A percentile compares a stretch with the other conserved stretches of the same genome.
Evolutionary conservation across 2,797 vertebrate genomes (phyloP).

Genomic region (Falco cherrug): DNA sequence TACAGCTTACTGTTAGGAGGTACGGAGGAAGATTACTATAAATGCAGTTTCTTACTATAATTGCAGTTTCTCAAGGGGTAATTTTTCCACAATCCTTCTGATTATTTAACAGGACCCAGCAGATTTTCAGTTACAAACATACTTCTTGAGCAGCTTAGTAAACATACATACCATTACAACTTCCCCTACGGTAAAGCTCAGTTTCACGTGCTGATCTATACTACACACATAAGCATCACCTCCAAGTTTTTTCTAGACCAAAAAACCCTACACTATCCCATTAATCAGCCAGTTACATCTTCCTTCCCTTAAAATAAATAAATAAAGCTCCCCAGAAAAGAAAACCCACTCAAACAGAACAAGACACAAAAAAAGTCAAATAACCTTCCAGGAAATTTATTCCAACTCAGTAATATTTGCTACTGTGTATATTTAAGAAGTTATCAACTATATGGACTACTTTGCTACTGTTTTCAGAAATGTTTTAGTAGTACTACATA

Average conservation of each 20-base stretch:
- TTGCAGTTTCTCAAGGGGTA: background rate
- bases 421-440: background rate
- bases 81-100: background rate
- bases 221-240: background rate
- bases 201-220: background rate
- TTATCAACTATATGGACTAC: background rate
- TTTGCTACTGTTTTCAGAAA: background rate
- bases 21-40: background rate
- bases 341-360: background rate
- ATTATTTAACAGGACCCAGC: background rate
- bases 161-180: fast-evolving
- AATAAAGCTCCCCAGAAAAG: background rate
- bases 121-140: background rate
- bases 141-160: background rate
- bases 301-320: background rate
- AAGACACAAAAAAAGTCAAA: background rate
- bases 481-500: background rate
- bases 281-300: background rate
- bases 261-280: background rate
- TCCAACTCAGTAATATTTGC: background rate
- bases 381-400: conserved; percentile 1
- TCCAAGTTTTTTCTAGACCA: background rate
- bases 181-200: background rate
- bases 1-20: background rate
- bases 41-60: background rate